Conservation (phyloP, 2,888 invertebrate species). For the Erebia epiphron region DNA sequence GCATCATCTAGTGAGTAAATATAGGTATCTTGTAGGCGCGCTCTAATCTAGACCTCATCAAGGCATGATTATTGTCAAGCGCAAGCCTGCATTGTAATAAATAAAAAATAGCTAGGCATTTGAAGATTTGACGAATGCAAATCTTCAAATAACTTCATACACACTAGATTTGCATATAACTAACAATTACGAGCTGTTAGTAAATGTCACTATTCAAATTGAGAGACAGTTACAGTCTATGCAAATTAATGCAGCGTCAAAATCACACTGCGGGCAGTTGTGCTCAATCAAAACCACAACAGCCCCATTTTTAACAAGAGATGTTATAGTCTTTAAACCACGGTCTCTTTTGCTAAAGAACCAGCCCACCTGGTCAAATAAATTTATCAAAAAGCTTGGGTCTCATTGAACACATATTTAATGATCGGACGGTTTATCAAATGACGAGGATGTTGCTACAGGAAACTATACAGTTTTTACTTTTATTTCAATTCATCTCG, state of each 20-base stretch:
- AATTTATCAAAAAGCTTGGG: neutral
- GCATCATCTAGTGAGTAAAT: too few relatives aligned
- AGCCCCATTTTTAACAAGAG: neutral
- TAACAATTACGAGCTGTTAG: neutral
- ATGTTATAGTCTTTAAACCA: neutral
- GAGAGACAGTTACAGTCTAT: constrained; percentile 1
- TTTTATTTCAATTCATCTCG: too few relatives aligned
- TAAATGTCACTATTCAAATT: constrained; percentile 2
- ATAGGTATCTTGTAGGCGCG: too few relatives aligned
- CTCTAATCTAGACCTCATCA: too few relatives aligned
- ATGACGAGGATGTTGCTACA: neutral
- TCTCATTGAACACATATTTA: neutral
- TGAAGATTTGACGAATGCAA: neutral
- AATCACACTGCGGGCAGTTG: neutral
- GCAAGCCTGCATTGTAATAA: too few relatives aligned
- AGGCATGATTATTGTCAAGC: too few relatives aligned
- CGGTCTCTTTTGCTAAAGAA: neutral
- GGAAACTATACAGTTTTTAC: neutral
- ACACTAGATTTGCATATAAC: neutral
- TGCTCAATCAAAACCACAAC: neutral
- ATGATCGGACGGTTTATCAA: neutral
- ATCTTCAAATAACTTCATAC: constrained; percentile 1
- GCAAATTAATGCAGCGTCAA: constrained; percentile 4
- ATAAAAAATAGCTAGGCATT: neutral
- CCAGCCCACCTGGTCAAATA: neutral